Base-by-base conservation (phyloP, 2,113 vertebrate species). In the Chrysemys picta region DNA sequence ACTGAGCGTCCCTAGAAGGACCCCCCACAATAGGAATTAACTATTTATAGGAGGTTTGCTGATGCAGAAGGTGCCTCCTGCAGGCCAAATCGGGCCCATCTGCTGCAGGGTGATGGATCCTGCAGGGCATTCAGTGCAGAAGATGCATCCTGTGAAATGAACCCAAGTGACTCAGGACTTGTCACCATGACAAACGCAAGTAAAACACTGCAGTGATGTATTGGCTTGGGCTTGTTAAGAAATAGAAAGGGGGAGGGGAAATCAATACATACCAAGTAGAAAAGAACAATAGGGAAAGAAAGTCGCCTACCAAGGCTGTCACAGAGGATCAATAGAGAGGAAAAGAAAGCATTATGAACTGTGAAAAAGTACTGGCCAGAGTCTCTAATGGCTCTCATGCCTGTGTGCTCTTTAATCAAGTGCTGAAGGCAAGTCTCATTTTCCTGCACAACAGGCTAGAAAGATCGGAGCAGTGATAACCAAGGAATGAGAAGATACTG, bases 201-300 rank as follows among this genome's bases (percentile, higher is more conserved):
- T 10, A 53, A n/a, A 69, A 24, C 8, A 27, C 47, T 7, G 0
- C 16, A 0, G 0, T 16, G 50, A 75, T 82, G 79, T 76, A 62
- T 89, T 24, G 35, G 27, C 69, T 14, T 42, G n/a, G 12, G 52
- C 4, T 38, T 2, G 0, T 9, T 31, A 13, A 59, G 22, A 35
- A 91, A 80, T 0, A 1, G 45, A 59, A 0, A 13, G 3, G 2
- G 5, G 31, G 5, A 42, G 6, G 42, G 49, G n/a, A 1, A 21
- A 87, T 49, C 76, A 82, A 89, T 49, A 14, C 42, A 56, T 50
- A 89, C 12, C 1, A 47, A 75, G 42, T 0, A 81, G 25, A 42
- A 2, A 50, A 12, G 24, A 57, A 49, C 0, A 2, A 62, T 31
- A 87, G 29, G 35, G 75, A 62, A 56, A 42, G 22, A 47, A 78